Evolutionary conservation across 2,797 vertebrate genomes (phyloP).

Genomic region (Echiichthys vipera): DNA sequence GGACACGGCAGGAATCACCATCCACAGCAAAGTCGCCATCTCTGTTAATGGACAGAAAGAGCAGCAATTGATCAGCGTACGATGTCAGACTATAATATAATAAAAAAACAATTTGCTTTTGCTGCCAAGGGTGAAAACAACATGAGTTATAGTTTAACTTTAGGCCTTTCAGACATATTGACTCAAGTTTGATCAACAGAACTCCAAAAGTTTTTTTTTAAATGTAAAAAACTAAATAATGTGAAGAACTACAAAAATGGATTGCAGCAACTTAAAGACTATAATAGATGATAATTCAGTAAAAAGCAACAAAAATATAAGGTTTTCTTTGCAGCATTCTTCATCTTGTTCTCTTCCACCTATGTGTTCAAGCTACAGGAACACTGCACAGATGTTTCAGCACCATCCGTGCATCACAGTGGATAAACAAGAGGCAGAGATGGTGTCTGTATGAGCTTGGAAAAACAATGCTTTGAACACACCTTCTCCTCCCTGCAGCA

Average conservation of each 20-base stretch:
- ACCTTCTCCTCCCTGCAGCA: constrained; percentile 73
- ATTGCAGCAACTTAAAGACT: background rate
- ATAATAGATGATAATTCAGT: background rate
- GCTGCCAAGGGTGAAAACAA: background rate
- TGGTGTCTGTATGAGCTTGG: background rate
- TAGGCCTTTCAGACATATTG: background rate
- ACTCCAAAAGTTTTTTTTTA: background rate
- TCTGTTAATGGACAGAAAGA: constrained; percentile 50
- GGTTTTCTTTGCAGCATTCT: background rate
- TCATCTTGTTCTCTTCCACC: background rate
- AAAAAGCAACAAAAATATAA: background rate
- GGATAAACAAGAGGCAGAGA: constrained; percentile 26
- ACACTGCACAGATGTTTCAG: constrained; percentile 23
- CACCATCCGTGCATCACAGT: background rate
- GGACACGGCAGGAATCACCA: constrained; percentile 64
- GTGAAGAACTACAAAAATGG: background rate
- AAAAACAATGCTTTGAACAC: constrained; percentile 18
- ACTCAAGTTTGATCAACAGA: background rate
- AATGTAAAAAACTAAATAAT: background rate
- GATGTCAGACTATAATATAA: background rate
- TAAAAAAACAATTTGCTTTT: background rate
- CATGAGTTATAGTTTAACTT: background rate
- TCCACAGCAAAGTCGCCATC: constrained; percentile 60
- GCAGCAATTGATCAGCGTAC: background rate
- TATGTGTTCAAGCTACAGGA: constrained; percentile 12